These are phyloP conservation scores for Psittacus erithacus DNA, from an alignment of 2,113 vertebrate species.

Conservation along the genomic window DNA sequence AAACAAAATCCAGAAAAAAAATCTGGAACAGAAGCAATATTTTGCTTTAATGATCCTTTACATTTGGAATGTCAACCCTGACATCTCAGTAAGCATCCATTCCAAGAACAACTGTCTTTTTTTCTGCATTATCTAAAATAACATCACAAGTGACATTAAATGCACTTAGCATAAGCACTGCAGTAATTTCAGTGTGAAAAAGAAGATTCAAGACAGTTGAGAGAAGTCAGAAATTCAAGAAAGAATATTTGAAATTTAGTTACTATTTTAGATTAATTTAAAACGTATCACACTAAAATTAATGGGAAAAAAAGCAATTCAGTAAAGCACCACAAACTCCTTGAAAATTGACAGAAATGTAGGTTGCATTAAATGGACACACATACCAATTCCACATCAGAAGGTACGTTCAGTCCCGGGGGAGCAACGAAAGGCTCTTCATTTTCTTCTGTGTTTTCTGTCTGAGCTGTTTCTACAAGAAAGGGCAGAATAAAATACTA, in stretches of 20 bases:
- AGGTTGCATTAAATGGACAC: not conserved
- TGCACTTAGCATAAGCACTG: not conserved
- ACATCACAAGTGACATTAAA: not conserved
- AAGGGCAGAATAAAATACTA: not conserved
- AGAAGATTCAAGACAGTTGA: not conserved
- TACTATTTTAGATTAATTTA: not conserved
- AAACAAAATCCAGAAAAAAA: not conserved
- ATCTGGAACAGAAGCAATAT: not conserved
- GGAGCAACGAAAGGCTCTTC: constrained; percentile 96
- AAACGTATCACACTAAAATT: not conserved
- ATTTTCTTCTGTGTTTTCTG: constrained; percentile 84
- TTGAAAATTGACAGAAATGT: not conserved
- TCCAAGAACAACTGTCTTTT: not conserved
- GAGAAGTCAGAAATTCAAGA: not conserved
- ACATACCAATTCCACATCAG: constrained; percentile 96
- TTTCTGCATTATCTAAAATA: not conserved
- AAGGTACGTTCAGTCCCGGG: constrained; percentile 86
- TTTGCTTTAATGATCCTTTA: not conserved
- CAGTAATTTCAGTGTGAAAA: not conserved
- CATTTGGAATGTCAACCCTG: not conserved
- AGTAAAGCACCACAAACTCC: not conserved
- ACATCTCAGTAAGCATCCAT: not conserved
- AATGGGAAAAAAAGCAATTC: not conserved
- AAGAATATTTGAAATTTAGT: not conserved
- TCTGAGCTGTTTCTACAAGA: constrained; percentile 74